phyloP scores from a whole-genome alignment of 2,113 vertebrate species.

The Myocastor coypus region DNA sequence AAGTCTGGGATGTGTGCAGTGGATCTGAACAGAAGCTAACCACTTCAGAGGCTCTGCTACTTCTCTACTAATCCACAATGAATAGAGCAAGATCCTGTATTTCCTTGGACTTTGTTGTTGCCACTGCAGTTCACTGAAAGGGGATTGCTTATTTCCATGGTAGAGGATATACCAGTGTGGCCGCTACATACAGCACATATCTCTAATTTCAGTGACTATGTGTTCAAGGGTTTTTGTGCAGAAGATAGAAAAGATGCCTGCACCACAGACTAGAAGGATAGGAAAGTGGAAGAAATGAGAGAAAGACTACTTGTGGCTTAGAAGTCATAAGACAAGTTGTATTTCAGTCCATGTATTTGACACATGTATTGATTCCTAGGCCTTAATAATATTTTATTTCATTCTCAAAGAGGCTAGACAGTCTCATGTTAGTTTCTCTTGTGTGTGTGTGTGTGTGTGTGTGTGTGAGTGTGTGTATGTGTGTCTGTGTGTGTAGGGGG shows the following conservation, averaged over 20 bases:
- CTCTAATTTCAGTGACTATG: background rate
- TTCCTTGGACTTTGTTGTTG: background rate
- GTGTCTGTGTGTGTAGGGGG: background rate
- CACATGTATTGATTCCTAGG: too few relatives aligned
- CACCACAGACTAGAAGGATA: background rate
- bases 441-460: background rate
- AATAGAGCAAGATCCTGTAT: background rate
- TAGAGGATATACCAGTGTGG: background rate
- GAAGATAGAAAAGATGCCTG: background rate
- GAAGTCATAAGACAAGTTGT: background rate
- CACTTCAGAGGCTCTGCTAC: background rate
- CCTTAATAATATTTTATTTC: background rate
- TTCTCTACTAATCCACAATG: background rate
- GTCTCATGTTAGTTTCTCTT: background rate
- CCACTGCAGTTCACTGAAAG: background rate
- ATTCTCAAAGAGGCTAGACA: background rate
- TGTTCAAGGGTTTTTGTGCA: background rate
- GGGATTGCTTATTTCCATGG: background rate
- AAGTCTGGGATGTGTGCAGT: background rate
- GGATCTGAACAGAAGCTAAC: background rate
- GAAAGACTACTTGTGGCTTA: background rate
- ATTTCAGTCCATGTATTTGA: conserved; percentile 1
- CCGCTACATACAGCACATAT: background rate
- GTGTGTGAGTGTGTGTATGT: background rate
- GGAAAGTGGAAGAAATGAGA: background rate